Evolutionary conservation across 1,140 invertebrate genomes (phyloP), one percentile per base, ranked within the genome.

Genomic region (Anoplophora glabripennis): DNA sequence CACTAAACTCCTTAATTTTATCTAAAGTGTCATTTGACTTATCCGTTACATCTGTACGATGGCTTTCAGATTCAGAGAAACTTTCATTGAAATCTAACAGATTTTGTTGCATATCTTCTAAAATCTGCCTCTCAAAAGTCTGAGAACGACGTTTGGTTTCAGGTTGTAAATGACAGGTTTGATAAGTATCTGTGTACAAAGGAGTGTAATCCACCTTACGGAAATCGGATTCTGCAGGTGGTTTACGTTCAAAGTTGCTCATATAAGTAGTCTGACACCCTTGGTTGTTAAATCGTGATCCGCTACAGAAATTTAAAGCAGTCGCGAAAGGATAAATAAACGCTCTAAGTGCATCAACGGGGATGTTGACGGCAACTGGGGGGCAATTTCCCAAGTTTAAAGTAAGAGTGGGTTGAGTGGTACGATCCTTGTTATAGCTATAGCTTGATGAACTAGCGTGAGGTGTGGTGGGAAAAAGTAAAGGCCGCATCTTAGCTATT

Each of bases 281-380:
- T 42, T 53, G 37, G 48, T 56, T 54, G 34, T 46, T 66, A 17
- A 59, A 60, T 10, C 46, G n/a, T 9, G 67, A 61, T 12, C 55
- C 15, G 15, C 65, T 56, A 3, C 57, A 46, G 12, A 68, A 53
- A 57, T 75, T 68, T 17, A 75, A 57, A 18, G 68, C 72, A 34
- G 40, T 62, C 9, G 71, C 72, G 59, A 75, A 74, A 0, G 74
- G 74, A 46, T 46, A 42, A 17, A 74, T 72, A 59, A 75, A 75
- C 28, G 63, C 67, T 21, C 42, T 51, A 9, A 74, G 17, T 42
- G 58, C 68, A 28, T 72, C 46, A 33, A 72, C 46, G 1, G 70
- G 62, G 53, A 74, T 69, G 34, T 65, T 61, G 12, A 74, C 38
- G 44, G 69, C 65, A 37, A 72, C 58, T 55, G 64, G 45, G 48